phyloP scores from a whole-genome alignment of 2,888 invertebrate genomes.

The Cheilosia scutellata region DNA sequence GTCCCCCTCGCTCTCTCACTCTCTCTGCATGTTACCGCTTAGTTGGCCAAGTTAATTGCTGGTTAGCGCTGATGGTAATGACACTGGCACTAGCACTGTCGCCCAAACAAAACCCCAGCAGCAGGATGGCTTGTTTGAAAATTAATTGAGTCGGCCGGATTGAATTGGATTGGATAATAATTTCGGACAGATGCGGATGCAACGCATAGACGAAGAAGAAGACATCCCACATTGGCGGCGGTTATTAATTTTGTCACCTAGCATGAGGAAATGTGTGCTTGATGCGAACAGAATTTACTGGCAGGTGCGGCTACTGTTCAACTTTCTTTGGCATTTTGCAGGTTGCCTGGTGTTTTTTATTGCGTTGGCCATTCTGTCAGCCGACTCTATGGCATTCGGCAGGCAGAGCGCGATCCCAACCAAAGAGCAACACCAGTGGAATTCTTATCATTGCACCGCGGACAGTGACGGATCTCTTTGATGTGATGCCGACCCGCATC shows the following conservation, averaged over 20 bases:
- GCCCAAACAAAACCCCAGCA: slow-evolving; percentile 11
- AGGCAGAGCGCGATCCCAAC: slow-evolving; percentile 44
- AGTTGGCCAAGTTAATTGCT: slow-evolving; percentile 66
- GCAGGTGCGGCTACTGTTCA: slow-evolving; percentile 27
- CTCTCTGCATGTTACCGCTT: slow-evolving; percentile 37
- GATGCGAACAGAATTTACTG: too few species aligned
- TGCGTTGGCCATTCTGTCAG: slow-evolving; percentile 39
- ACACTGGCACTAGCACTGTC: slow-evolving; percentile 26
- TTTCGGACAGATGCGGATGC: slow-evolving; percentile 62
- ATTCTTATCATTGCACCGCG: slow-evolving; percentile 71
- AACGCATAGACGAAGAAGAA: slow-evolving; percentile 8
- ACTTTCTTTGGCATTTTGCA: slow-evolving; percentile 57
- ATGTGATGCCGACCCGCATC: slow-evolving; percentile 56
- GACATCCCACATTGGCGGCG: slow-evolving; percentile 9
- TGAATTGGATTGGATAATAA: slow-evolving; percentile 64
- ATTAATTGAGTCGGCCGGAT: slow-evolving; percentile 62
- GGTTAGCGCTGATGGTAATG: slow-evolving; percentile 50
- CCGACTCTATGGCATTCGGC: slow-evolving; percentile 59
- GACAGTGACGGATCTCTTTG: slow-evolving; percentile 75
- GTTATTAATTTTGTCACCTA: slow-evolving; percentile 57
- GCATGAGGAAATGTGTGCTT: slow-evolving; percentile 15
- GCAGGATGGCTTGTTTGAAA: slow-evolving; percentile 33
- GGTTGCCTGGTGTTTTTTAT: slow-evolving; percentile 19
- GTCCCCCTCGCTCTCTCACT: background rate
- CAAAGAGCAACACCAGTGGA: slow-evolving; percentile 61